Base-by-base conservation (phyloP, 2,888 invertebrate species). In the Achlya flavicornis region DNA sequence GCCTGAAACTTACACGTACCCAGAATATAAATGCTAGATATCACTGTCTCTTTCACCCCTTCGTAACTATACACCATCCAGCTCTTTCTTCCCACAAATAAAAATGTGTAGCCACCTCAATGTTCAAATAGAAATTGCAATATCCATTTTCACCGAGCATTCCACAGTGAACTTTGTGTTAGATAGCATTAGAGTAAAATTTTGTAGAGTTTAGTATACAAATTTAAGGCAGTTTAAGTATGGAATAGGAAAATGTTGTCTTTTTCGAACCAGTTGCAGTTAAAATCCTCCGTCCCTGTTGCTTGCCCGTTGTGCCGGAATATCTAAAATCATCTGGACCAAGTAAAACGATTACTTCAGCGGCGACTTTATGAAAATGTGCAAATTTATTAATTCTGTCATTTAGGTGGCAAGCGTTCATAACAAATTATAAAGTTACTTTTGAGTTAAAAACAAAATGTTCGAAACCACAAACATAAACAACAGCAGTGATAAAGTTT, bases 1-100 rank as follows among this genome's bases (percentile, higher is more conserved):
- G 92, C 92, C 93, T 93, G 93, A 93, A 93, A 93, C 93, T 93
- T 93, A 93, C 92, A 93, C 93, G 93, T 91, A 93, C 88, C 91
- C 90, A 88, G 93, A 93, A 93, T 93, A 93, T 91, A 93, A 93
- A 93, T 93, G 92, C 88, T 86, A 83, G 76, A 81, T 87, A 81
- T 77, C 68, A 62, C 81, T 74, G 69, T 91, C 92, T 74, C 82
- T 81, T 77, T 92, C 78, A 64, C 71, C 67, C 86, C 53, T 70
- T 66, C 65, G 65, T 66, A 71, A 75, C 72, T 74, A 75, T 71
- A 74, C 76, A 74, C 75, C 70, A 68, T 77, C 81, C 73, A 73
- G 86, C 91, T 84, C 88, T 66, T 82, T 92, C 87, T 86, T 74
- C 84, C 86, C 86, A 88, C 88, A 92, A 91, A 92, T 93, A 93